Base-by-base conservation (phyloP, 2,888 invertebrate genomes). In the Smittia sp. region DNA sequence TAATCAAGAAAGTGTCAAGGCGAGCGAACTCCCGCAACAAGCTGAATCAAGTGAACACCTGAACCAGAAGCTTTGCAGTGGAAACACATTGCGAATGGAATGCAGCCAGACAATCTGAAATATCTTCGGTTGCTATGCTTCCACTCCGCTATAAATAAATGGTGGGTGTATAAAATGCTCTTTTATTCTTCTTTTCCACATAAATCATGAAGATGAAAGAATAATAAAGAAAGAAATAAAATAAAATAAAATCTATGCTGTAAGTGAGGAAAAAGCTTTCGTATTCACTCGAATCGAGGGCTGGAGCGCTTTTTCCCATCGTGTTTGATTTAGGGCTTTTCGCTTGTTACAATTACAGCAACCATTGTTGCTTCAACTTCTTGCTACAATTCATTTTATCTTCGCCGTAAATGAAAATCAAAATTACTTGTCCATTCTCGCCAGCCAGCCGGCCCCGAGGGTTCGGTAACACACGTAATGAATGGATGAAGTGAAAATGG, bases 261-360 rank as follows among this genome's bases (percentile, higher is more conserved):
- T 13, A 11, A 46, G 32, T 32, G 46, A 46, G 15, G 6, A 46
- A 15, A 46, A 46, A 46, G 46, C 46, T 46, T 46, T 46, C 15
- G 15, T n/a, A 15, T 46, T 46, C 46, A 15, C 15, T 11, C 2
- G 15, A 46, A 15, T n/a, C n/a, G 46, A 46, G 46, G 46, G 46
- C 46, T 46, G 46, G 15, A 46, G 46, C 15, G 3, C 15, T 15
- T 46, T 15, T 11, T 46, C n/a, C 11, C 46, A 15, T 13, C 15
- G 46, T 46, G 46, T 46, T 46, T 46, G 46, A 46, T 46, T 46
- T 46, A 46, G 46, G 46, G 46, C 46, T 46, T 46, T 46, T 46
- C 46, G 11, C 15, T 46, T 11, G 7, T 38, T 15, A 15, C 46
- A 46, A 46, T 46, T 46, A 46, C 46, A 46, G 15, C 32, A 46